Evolutionary conservation across 2,113 vertebrate genomes (phyloP), one percentile per base, ranked within the genome.

Genomic region (Alectura lathami): DNA sequence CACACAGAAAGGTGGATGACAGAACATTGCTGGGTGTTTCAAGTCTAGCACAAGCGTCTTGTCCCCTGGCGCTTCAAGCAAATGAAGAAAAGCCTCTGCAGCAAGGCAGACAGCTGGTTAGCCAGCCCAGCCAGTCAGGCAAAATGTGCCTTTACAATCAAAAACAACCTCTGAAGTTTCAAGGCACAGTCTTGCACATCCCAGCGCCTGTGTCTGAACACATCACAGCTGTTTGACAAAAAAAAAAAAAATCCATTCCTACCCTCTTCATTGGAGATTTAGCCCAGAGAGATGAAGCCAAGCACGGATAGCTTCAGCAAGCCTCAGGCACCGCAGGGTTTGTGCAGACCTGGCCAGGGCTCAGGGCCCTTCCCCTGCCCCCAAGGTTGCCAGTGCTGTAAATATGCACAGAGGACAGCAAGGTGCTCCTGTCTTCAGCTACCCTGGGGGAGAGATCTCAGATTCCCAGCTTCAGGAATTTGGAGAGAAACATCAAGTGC

Each of bases 321-420:
- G 72, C 15, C 47, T 14, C 45, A 20, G 23, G 15, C 38, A 30
- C 2, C 1, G 36, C 11, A 1, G 48, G n/a, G 1, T 24, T 6
- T 18, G 56, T 54, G 24, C 64, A 57, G 18, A 3, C 23, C 42
- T 7, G 2, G 9, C 0, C 3, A 42, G 78, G 38, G 38, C 53
- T 60, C 64, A 22, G 24, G 43, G 8, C 21, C 50, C 29, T 21
- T 30, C 2, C 54, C 23, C 70, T 22, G 50, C 27, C 18, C 27
- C 21, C 27, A 0, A 0, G 3, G 42, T 2, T 24, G 23, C 59
- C 59, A 6, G 42, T 0, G 1, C 56, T 6, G 6, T 0, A 0
- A 32, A 20, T 2, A 9, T 29, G 11, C 8, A 6, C 8, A 17
- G 9, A 12, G 18, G 62, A 77, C 50, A 75, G 51, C 51, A 22